Evolutionary conservation across 2,113 vertebrate species (phyloP), one percentile per base, ranked within the genome.

Genomic region (Poeciliopsis prolifica): DNA sequence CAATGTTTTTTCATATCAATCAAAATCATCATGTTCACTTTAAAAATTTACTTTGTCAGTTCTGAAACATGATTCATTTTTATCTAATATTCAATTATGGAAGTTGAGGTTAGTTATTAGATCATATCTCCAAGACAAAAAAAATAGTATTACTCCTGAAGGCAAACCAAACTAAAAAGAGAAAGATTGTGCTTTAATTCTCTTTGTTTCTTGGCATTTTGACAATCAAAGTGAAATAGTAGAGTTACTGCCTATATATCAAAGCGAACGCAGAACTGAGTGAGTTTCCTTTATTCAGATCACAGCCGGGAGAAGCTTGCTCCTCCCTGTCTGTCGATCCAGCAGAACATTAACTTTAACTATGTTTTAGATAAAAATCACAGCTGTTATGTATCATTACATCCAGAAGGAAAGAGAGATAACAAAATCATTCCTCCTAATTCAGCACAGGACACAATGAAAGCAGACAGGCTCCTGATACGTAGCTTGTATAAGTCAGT

Each of bases 1-100:
- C 78, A 77, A 30, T 77, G 72, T 31, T 88, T 91, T 85, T 77
- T 86, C 60, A 80, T 79, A 88, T 85, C 75, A 80, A 92, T 92
- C 84, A 87, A 63, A 81, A 68, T 85, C 35, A 77, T 78, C 73
- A 70, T 42, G 51, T 79, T 81, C 65, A 82, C 64, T 78, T 29
- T 68, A 63, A 30, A 40, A 4, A 73, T 73, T 65, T 72, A 51
- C 75, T 44, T 44, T 0, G 72, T 68, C 10, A 61, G 65, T 15
- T 33, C 54, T 70, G 54, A 72, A 64, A 80, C 72, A 58, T 73
- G 74, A 78, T 80, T 71, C 68, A 14, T n/a, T 22, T 29, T 69
- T 30, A 66, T 85, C 30, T 80, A 10, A 60, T 61, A 72, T 65
- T 60, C 60, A 22, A 31, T 69, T 19, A 72, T 74, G 73, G 75